phyloP scores from a whole-genome alignment of 2,797 vertebrate species.

The Etheostoma perlongum region DNA sequence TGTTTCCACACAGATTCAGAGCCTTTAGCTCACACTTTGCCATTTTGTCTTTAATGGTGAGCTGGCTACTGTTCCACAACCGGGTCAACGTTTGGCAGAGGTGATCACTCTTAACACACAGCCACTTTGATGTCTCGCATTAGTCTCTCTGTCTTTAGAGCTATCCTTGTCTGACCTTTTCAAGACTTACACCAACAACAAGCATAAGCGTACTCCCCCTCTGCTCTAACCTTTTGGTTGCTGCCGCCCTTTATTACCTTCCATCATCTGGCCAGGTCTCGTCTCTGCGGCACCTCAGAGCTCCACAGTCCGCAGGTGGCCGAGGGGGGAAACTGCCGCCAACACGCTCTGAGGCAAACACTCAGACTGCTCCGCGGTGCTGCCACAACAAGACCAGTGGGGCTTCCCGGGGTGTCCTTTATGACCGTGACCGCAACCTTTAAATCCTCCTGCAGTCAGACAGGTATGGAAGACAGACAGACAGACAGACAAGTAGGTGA shows the following conservation, averaged over 20 bases:
- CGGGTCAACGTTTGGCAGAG: background rate
- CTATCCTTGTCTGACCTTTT: constrained; percentile 12
- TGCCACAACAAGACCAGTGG: constrained; percentile 96
- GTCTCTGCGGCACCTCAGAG: constrained; percentile 79
- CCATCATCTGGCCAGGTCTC: constrained; percentile 1
- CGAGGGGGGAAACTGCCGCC: constrained; percentile 58
- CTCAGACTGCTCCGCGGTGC: constrained; percentile 86
- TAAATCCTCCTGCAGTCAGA: constrained; percentile 90
- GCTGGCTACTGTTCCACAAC: too few species aligned
- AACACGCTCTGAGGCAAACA: constrained; percentile 79
- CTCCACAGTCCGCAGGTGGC: constrained; percentile 88
- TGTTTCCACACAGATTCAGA: background rate
- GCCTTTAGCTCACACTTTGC: background rate
- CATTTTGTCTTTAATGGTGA: background rate
- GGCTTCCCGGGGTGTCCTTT: constrained; percentile 92
- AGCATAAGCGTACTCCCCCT: background rate
- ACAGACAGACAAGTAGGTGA: background rate
- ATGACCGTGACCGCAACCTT: constrained; percentile 94
- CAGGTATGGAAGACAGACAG: background rate
- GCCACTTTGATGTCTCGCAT: constrained; percentile 13
- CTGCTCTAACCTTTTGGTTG: constrained; percentile 14
- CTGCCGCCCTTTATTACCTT: background rate
- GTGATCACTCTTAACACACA: background rate
- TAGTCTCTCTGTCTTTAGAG: background rate
- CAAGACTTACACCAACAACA: constrained; percentile 3